Evolutionary conservation across 2,888 invertebrate genomes (phyloP).

Genomic region (Metopia argyrocephala): DNA sequence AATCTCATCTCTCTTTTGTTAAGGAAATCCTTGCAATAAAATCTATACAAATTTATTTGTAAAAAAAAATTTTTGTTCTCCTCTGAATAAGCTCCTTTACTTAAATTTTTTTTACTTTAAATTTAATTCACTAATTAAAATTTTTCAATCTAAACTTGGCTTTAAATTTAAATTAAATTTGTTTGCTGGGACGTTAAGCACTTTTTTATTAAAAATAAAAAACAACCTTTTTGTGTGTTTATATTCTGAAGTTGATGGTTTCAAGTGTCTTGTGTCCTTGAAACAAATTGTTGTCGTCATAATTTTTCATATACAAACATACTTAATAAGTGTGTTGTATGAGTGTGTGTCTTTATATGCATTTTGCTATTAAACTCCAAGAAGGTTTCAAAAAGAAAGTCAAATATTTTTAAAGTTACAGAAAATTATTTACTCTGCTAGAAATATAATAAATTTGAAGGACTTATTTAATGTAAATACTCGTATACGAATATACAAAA

Average conservation of each 20-base stretch:
- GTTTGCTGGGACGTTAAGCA: too few relatives aligned
- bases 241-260: conserved; percentile 42
- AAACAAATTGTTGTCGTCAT: conserved; percentile 66
- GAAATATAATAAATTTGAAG: background rate
- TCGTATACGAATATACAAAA: too few relatives aligned
- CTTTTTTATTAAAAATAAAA: background rate
- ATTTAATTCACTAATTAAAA: too few relatives aligned
- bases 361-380: background rate
- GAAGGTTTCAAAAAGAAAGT: conserved; percentile 3
- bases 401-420: background rate
- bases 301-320: conserved; percentile 56
- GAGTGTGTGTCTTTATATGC: background rate
- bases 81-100: too few relatives aligned
- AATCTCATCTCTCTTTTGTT: too few relatives aligned
- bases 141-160: too few relatives aligned
- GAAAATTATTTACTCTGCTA: background rate
- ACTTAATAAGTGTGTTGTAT: background rate
- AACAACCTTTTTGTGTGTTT: background rate
- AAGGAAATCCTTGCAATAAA: too few relatives aligned
- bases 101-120: too few relatives aligned
- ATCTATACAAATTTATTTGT: too few relatives aligned
- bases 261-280: conserved; percentile 67
- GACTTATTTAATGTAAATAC: too few relatives aligned
- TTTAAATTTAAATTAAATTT: too few relatives aligned
- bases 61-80: too few relatives aligned